A percentile compares a stretch with the other conserved stretches of the same genome.
These are phyloP conservation scores for Protodeltote pygarga DNA, from an alignment of 2,888 invertebrate genomes.

Conservation along the genomic window DNA sequence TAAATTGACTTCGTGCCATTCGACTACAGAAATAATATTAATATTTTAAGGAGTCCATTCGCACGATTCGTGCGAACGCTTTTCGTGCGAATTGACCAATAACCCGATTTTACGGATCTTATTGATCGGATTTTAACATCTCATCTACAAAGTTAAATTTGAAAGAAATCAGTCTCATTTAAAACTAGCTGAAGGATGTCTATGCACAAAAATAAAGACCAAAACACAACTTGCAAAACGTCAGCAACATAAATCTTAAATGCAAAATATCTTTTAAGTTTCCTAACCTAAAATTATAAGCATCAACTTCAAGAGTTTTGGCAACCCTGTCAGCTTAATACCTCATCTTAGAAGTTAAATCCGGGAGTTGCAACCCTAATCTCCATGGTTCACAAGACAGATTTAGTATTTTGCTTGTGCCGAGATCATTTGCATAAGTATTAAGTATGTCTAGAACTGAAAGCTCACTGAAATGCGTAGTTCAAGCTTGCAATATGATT, in stretches of 20 bases:
- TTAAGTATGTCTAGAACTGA: conserved; percentile 56
- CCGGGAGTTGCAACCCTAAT: conserved; percentile 55
- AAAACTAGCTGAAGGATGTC: no score
- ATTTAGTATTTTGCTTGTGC: conserved; percentile 49
- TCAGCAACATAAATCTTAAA: neutral
- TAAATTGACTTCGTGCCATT: no score
- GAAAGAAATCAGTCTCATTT: no score
- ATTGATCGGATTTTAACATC: no score
- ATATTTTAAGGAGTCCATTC: no score
- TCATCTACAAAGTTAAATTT: no score
- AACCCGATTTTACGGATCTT: no score
- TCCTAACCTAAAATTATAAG: conserved; percentile 23
- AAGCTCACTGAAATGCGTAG: conserved; percentile 33
- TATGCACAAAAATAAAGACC: neutral
- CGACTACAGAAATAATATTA: no score
- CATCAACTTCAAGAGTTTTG: conserved; percentile 22
- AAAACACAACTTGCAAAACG: conserved; percentile 1
- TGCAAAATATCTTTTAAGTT: conserved; percentile 18
- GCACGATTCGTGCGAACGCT: no score
- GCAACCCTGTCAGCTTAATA: conserved; percentile 48
- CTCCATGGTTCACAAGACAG: conserved; percentile 47
- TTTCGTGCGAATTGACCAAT: no score
- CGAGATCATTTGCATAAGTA: conserved; percentile 66
- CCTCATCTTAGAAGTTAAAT: conserved; percentile 50
- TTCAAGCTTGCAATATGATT: conserved; percentile 28